Base-by-base conservation (phyloP, 2,797 vertebrate genomes). In the Amniataba percoides region DNA sequence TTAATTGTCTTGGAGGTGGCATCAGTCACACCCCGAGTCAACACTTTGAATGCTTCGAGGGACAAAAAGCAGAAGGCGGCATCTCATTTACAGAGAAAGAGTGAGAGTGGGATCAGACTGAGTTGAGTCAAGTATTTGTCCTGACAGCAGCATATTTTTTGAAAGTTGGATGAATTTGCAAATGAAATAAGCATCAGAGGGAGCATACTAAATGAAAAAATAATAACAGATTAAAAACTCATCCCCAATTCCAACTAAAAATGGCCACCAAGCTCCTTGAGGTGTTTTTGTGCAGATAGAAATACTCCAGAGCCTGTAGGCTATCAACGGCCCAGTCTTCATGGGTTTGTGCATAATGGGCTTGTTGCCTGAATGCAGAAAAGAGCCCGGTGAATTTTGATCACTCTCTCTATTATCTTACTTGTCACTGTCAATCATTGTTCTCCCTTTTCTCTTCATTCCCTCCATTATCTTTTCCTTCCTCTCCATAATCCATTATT, bases 371-470 rank as follows among this genome's bases (percentile, higher is more conserved):
- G 70, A 71, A 91, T 70, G 75, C 72, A 85, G 68, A 76, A 76
- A 46, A 74, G 64, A 77, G 64, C 65, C 67, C 14, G 0, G 49
- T 90, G 86, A 89, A 90, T 90, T 86, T 72, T 86, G 69, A 87
- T 91, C 80, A 86, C 71, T 58, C 61, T 71, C 61, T 71, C 72
- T 58, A 74, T 88, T 86, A 84, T 87, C 78, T 78, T 62, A 66
- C 76, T 80, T 74, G 61, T 91, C 87, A 83, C 40, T 84, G 84
- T 91, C 89, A 85, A 86, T 90, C 87, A 84, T 78, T 7, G 16
- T 71, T 63, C 67, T 77, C 46, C 58, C 12, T 21, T 84, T 82
- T 81, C 65, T 56, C 69, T 70, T 65, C 42, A 71, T 78, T 60
- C 52, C 40, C 21, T 12, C 71, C 61, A 79, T 90, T 87, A 79